Evolutionary conservation across 2,888 invertebrate genomes (phyloP).

Genomic region (Philaethria dido): DNA sequence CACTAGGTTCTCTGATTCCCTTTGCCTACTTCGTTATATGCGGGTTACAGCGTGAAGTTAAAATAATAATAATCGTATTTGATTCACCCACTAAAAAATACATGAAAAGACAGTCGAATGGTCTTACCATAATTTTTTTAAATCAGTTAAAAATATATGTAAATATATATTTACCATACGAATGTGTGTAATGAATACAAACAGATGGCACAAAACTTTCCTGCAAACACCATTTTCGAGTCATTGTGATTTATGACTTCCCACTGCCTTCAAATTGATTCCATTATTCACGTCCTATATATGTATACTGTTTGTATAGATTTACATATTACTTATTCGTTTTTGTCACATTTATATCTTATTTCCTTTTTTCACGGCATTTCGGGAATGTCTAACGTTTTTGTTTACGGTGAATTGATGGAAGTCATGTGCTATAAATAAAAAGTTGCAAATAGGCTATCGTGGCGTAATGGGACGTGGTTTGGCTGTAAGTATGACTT

Average conservation of each 20-base stretch:
- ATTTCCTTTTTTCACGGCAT: constrained; percentile 1
- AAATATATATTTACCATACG: constrained; percentile 16
- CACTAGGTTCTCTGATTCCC: no score
- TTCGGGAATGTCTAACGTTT: background rate
- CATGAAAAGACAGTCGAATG: no score
- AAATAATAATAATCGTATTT: no score
- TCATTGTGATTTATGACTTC: constrained; percentile 23
- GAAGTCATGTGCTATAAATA: background rate
- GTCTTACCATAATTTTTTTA: no score
- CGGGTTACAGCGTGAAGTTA: no score
- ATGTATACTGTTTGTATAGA: constrained; percentile 16
- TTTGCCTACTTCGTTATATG: no score
- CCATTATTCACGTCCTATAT: constrained; percentile 17
- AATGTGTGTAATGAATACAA: constrained; percentile 34
- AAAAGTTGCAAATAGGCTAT: background rate
- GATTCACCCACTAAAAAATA: no score
- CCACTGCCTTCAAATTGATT: constrained; percentile 27
- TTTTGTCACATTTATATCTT: constrained; percentile 14
- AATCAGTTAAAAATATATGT: background rate
- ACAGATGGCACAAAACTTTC: constrained; percentile 25
- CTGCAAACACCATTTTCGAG: constrained; percentile 17
- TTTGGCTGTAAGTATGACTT: no score
- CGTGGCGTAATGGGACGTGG: no score
- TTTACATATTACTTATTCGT: constrained; percentile 14
- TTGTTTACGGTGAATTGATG: background rate